phyloP scores from a whole-genome alignment of 2,797 vertebrate species.

The Sebastes reedi region DNA sequence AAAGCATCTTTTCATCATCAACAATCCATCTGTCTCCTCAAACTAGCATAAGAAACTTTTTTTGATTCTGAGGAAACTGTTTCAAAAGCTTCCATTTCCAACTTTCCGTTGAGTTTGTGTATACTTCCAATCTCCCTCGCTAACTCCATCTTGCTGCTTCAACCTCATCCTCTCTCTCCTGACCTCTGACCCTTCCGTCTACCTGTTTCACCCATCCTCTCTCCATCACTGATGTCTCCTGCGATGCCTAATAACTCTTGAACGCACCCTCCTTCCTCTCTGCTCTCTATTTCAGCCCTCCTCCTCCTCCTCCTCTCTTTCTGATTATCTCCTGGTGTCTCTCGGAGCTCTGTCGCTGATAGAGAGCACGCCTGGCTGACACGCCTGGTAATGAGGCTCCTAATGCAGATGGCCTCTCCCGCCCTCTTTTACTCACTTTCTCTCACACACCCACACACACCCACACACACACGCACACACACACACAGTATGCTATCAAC shows the following conservation, averaged over 20 bases:
- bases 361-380: slow-evolving; percentile 75
- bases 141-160: background rate
- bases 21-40: background rate
- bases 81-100: slow-evolving; percentile 2
- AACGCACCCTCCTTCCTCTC: slow-evolving; percentile 37
- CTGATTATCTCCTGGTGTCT: slow-evolving; percentile 72
- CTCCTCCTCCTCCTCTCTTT: slow-evolving; percentile 42
- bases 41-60: background rate
- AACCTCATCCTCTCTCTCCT: slow-evolving; percentile 18
- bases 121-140: background rate
- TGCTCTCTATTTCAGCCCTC: slow-evolving; percentile 36
- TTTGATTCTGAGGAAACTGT: background rate
- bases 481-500: slow-evolving; percentile 31
- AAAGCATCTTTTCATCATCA: background rate
- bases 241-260: slow-evolving; percentile 35
- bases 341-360: slow-evolving; percentile 65
- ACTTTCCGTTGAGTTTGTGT: background rate
- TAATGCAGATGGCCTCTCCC: slow-evolving; percentile 73
- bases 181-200: slow-evolving; percentile 23
- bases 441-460: background rate
- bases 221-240: slow-evolving; percentile 26
- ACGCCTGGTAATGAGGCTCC: slow-evolving; percentile 76
- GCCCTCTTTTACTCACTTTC: slow-evolving; percentile 44
- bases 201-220: slow-evolving; percentile 25
- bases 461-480: background rate